Evolutionary conservation across 1,140 invertebrate species (phyloP).

Genomic region (Drosophila triauraria): DNA sequence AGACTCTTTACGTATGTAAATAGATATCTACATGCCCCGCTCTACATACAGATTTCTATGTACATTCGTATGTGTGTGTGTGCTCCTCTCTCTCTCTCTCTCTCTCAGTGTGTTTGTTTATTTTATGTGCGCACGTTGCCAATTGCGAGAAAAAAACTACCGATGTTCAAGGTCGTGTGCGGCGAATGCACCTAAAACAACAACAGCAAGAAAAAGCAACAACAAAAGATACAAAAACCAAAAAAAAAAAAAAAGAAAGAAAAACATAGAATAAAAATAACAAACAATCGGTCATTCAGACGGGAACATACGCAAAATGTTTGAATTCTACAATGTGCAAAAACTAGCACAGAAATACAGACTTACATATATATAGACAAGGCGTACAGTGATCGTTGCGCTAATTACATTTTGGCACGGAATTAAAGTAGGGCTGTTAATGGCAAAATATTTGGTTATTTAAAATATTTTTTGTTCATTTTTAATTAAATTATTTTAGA

Average conservation of each 20-base stretch:
- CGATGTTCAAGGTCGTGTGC: slow-evolving; percentile 68
- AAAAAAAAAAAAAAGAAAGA: slow-evolving; percentile 1
- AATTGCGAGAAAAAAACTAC: slow-evolving; percentile 56
- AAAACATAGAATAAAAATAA: slow-evolving; percentile 23
- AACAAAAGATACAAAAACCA: slow-evolving; percentile 8
- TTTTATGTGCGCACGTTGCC: slow-evolving; percentile 73
- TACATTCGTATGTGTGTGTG: background rate
- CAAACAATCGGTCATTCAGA: slow-evolving; percentile 46
- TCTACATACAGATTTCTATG: slow-evolving; percentile 5
- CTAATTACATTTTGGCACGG: background rate
- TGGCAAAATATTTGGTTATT: background rate
- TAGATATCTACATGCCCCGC: slow-evolving; percentile 11
- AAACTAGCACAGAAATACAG: slow-evolving; percentile 54
- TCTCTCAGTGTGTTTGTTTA: slow-evolving; percentile 21
- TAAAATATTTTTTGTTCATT: background rate
- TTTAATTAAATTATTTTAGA: background rate
- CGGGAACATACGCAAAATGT: slow-evolving; percentile 71
- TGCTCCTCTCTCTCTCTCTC: background rate
- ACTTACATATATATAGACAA: slow-evolving; percentile 1
- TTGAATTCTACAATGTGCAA: slow-evolving; percentile 67
- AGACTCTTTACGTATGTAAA: slow-evolving; percentile 6
- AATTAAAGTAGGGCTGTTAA: background rate
- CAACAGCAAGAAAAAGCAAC: slow-evolving; percentile 29
- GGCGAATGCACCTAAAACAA: slow-evolving; percentile 71
- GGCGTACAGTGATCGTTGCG: background rate